phyloP scores from a whole-genome alignment of 2,888 invertebrate genomes.

The Agrotis clavis region DNA sequence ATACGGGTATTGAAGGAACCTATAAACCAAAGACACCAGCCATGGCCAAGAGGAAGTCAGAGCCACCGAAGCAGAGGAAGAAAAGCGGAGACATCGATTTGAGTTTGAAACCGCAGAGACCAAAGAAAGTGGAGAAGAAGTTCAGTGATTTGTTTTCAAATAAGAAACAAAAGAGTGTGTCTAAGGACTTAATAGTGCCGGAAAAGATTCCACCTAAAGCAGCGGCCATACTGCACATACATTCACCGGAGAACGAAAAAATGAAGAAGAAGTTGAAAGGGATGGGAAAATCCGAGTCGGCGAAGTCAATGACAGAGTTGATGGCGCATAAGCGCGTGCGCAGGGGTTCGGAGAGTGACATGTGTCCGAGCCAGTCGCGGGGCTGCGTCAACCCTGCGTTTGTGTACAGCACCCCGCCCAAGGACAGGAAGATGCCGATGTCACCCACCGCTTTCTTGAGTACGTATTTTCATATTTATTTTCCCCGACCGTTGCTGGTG shows the following conservation, averaged over 20 bases:
- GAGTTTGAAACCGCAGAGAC: conserved; percentile 82
- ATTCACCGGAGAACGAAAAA: conserved; percentile 83
- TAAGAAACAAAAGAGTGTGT: conserved; percentile 86
- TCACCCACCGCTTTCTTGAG: conserved; percentile 87
- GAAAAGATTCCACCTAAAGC: conserved; percentile 92
- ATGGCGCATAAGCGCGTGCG: conserved; percentile 79
- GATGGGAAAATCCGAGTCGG: conserved; percentile 85
- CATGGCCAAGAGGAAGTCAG: conserved; percentile 85
- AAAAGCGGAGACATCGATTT: conserved; percentile 87
- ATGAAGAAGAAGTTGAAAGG: conserved; percentile 83
- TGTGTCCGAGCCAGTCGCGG: conserved; percentile 78
- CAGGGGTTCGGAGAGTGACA: conserved; percentile 88
- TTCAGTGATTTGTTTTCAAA: conserved; percentile 88
- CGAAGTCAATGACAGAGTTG: conserved; percentile 80
- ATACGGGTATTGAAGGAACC: conserved; percentile 87
- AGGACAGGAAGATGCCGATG: conserved; percentile 85
- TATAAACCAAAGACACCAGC: conserved; percentile 87
- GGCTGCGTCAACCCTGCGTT: conserved; percentile 88
- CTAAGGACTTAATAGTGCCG: conserved; percentile 87
- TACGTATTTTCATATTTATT: conserved; percentile 78
- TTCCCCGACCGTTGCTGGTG: conserved; percentile 20
- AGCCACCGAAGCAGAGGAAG: conserved; percentile 78
- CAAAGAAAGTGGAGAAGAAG: conserved; percentile 86
- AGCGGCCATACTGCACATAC: conserved; percentile 92
- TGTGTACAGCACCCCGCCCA: conserved; percentile 89